A percentile compares a stretch with the other conserved stretches of the same genome.
Evolutionary conservation across 2,888 invertebrate genomes (phyloP).

Genomic region (Nesidiocoris tenuis): DNA sequence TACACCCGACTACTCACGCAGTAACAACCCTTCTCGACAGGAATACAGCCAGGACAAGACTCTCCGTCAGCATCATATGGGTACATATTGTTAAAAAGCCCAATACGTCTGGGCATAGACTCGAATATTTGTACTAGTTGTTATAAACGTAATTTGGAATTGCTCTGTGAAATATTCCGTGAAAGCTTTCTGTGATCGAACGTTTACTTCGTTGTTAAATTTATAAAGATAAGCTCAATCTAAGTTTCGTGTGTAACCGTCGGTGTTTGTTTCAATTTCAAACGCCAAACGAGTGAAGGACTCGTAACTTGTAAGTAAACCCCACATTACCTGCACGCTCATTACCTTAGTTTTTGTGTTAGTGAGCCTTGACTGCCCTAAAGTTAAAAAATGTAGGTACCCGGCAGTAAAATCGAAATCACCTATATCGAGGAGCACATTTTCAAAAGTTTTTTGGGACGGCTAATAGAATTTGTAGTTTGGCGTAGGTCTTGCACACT

Average conservation of each 20-base stretch:
- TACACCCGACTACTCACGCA: conserved; percentile 68
- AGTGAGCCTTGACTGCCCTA: too few relatives aligned
- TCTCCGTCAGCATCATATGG: conserved; percentile 78
- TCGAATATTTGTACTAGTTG: too few relatives aligned
- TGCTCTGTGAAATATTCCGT: neutral
- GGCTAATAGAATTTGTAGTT: too few relatives aligned
- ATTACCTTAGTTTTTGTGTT: too few relatives aligned
- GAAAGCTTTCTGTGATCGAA: conserved; percentile 9
- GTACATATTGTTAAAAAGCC: conserved; percentile 56
- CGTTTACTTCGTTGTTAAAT: conserved; percentile 5
- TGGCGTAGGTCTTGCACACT: too few relatives aligned
- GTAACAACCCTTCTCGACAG: conserved; percentile 81
- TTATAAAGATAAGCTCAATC: conserved; percentile 1
- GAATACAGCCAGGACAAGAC: conserved; percentile 63
- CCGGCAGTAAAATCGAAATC: too few relatives aligned
- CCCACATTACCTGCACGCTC: too few relatives aligned
- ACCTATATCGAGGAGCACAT: too few relatives aligned
- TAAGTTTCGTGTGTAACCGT: conserved; percentile 9
- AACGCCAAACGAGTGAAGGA: conserved; percentile 31
- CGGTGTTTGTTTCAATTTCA: conserved; percentile 7
- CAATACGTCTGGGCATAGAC: neutral
- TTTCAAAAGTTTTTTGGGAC: too few relatives aligned
- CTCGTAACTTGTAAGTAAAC: conserved; percentile 23
- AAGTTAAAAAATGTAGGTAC: too few relatives aligned
- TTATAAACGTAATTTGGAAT: neutral